These are phyloP conservation scores for Zonitis immaculata DNA, from an alignment of 2,888 invertebrate genomes.

Conservation along the genomic window DNA sequence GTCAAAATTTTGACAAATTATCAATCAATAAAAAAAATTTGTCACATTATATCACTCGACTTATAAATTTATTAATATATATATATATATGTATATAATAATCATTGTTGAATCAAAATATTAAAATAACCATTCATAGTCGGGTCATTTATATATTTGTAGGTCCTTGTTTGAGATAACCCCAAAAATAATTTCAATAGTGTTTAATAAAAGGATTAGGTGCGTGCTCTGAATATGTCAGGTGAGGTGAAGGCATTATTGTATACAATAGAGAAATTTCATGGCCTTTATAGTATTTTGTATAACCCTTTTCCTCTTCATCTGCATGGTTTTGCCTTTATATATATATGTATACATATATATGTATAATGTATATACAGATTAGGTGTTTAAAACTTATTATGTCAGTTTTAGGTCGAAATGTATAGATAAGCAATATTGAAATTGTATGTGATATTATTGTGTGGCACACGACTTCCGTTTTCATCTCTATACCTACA, in stretches of 20 bases:
- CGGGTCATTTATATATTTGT: slow-evolving; percentile 15
- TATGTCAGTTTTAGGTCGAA: slow-evolving; percentile 19
- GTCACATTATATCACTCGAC: background rate
- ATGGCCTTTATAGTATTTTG: slow-evolving; percentile 26
- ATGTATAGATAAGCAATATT: slow-evolving; percentile 15
- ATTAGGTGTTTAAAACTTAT: slow-evolving; percentile 33
- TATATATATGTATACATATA: too few relatives aligned
- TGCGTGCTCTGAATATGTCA: slow-evolving; percentile 31
- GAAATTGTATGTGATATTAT: too few relatives aligned
- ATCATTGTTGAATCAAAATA: slow-evolving; percentile 11
- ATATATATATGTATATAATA: too few relatives aligned
- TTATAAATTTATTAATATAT: too few relatives aligned
- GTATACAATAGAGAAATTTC: slow-evolving; percentile 32
- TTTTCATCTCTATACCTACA: slow-evolving; percentile 11
- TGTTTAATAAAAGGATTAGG: slow-evolving; percentile 32
- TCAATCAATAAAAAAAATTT: slow-evolving; percentile 6
- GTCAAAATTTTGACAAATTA: slow-evolving; percentile 17
- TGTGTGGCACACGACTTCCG: slow-evolving; percentile 19
- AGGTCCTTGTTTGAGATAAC: slow-evolving; percentile 19
- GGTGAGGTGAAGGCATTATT: slow-evolving; percentile 25
- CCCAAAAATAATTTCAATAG: slow-evolving; percentile 29
- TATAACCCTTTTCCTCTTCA: slow-evolving; percentile 16
- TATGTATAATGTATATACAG: too few relatives aligned
- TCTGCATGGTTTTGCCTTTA: slow-evolving; percentile 31
- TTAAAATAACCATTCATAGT: slow-evolving; percentile 10